Conservation (phyloP, 1,140 invertebrate species). For the Trichonephila clavata region DNA sequence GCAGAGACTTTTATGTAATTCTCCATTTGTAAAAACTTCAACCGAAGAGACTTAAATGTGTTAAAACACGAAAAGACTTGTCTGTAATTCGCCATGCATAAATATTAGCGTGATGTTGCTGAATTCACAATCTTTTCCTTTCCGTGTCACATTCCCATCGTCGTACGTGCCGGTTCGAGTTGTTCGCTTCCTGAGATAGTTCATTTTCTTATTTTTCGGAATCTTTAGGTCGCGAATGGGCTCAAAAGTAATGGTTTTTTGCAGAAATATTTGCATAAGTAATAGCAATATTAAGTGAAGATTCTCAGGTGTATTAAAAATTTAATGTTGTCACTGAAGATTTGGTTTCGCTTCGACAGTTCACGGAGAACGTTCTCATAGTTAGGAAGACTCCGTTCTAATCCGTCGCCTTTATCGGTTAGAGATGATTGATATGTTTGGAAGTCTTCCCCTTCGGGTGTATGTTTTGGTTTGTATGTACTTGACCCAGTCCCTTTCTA, state of each 20-base stretch:
- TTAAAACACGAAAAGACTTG: not conserved
- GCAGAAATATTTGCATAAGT: not conserved
- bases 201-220: not conserved
- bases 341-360: not conserved
- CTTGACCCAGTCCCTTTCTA: not conserved
- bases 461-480: not conserved
- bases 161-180: not conserved
- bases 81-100: not conserved
- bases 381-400: not conserved
- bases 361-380: not conserved
- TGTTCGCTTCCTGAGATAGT: not conserved
- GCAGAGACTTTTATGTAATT: not conserved
- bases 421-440: not conserved
- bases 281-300: not conserved
- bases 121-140: not conserved
- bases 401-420: constrained; percentile 13
- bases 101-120: not conserved
- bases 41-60: not conserved
- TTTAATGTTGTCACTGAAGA: not conserved
- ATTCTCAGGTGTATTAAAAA: not conserved
- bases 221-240: not conserved
- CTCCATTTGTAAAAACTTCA: not conserved
- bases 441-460: not conserved
- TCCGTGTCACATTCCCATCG: not conserved
- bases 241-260: not conserved